Conservation (phyloP, 2,888 invertebrate genomes). For the Apomyelois bistriatella region DNA sequence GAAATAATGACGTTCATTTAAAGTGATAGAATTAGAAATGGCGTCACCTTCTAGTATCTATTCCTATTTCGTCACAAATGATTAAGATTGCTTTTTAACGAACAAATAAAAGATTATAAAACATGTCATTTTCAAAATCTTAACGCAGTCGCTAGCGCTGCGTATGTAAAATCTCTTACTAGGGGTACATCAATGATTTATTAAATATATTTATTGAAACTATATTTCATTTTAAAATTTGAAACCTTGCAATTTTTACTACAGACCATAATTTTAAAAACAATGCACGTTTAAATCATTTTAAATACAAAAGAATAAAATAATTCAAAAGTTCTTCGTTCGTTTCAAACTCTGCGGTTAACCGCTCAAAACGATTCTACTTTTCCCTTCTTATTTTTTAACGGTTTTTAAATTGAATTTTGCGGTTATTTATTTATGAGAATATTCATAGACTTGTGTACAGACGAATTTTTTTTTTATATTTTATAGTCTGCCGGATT, state of each 20-base stretch:
- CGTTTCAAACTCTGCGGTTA: conserved; percentile 51
- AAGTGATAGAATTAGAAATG: no score
- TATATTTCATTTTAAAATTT: no score
- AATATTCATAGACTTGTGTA: not conserved
- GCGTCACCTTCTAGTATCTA: no score
- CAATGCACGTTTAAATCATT: conserved; percentile 5
- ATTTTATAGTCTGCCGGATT: not conserved
- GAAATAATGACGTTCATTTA: no score
- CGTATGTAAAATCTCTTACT: no score
- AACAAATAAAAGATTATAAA: no score
- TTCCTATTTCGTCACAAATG: no score
- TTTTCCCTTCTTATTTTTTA: conserved; percentile 75
- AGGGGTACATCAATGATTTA: no score
- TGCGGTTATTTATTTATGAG: conserved; percentile 73
- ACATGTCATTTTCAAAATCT: no score
- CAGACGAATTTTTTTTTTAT: not conserved
- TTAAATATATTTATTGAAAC: no score
- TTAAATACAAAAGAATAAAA: conserved; percentile 11
- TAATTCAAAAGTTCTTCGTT: conserved; percentile 19
- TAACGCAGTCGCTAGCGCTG: no score
- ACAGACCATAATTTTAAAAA: conserved; percentile 1
- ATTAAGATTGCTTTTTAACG: no score
- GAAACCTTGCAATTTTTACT: not conserved
- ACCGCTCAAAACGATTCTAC: conserved; percentile 76
- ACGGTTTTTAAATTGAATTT: conserved; percentile 78